Evolutionary conservation across 2,888 invertebrate species (phyloP), one percentile per base, ranked within the genome.

Genomic region (Oeneis ivallda): DNA sequence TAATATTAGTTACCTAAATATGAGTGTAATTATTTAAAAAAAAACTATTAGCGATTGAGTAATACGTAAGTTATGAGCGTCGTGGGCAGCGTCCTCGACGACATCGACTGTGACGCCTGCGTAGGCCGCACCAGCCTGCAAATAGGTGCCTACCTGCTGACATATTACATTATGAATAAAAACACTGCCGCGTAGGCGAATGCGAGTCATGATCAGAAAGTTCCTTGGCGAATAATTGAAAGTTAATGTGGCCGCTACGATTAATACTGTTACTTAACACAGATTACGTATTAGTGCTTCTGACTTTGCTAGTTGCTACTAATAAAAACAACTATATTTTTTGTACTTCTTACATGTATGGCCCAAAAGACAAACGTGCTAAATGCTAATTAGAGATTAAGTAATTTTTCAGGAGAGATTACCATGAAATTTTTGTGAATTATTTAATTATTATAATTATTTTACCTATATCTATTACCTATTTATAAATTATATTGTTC

Each of bases 1-100:
- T n/a, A n/a, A n/a, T n/a, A n/a, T n/a, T n/a, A n/a, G n/a, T n/a
- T n/a, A 37, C 7, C 9, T 37, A 37, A 3, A 37, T 37, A 34
- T 6, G 32, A 8, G n/a, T n/a, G 45, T 54, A 26, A 11, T 9
- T 67, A 71, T 76, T 77, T 69, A 71, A 76, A 71, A 76, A 76
- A 79, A 65, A 77, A 76, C 71, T 62, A 68, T 73, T 74, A 67
- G 67, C 69, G 59, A 72, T 83, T 81, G 77, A 74, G 80, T 79
- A 81, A 81, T 74, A 71, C 67, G 62, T 54, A 64, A 56, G 59
- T 59, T 58, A 60, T 64, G 62, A 62, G 67, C 71, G 65, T 72
- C 77, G 86, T 87, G 84, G 86, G 89, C 75, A 75, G 86, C 81
- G 84, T 82, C 84, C 85, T 86, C 82, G 80, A 54, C 67, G 69